Conservation (phyloP, 2,888 invertebrate genomes). For the Bombyx huttoni region DNA sequence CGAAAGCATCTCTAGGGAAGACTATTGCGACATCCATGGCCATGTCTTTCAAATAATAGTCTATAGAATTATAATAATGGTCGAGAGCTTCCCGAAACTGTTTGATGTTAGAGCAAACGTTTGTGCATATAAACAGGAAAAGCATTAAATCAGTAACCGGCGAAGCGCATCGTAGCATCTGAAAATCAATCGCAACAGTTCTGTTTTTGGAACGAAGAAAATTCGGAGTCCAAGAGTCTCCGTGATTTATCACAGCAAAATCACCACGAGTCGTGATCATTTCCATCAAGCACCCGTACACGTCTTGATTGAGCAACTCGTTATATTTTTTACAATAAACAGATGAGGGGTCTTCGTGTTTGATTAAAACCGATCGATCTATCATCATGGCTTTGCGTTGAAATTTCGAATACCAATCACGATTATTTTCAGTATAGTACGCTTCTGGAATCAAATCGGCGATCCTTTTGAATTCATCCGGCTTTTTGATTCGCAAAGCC, state of each 20-base stretch:
- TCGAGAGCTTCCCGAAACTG: conserved; percentile 26
- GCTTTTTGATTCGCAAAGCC: conserved; percentile 22
- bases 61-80: conserved; percentile 23
- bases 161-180: conserved; percentile 30
- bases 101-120: conserved; percentile 16
- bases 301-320: conserved; percentile 18
- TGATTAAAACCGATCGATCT: conserved; percentile 20
- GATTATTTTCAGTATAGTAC: conserved; percentile 27
- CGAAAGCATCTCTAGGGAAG: conserved; percentile 22
- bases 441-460: conserved; percentile 21
- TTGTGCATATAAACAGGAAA: conserved; percentile 23
- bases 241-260: conserved; percentile 30
- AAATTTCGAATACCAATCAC: conserved; percentile 27
- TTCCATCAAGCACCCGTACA: conserved; percentile 24
- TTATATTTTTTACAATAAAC: conserved; percentile 30
- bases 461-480: conserved; percentile 22
- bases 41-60: conserved; percentile 33
- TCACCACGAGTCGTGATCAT: conserved; percentile 16
- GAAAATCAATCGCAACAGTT: conserved; percentile 34
- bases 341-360: conserved; percentile 24
- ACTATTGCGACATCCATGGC: conserved; percentile 19
- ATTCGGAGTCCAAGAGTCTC: conserved; percentile 39
- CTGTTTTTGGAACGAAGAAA: conserved; percentile 26
- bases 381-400: conserved; percentile 25
- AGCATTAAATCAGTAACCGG: conserved; percentile 29